These are phyloP conservation scores for Tachysurus vachellii DNA, from an alignment of 2,113 vertebrate species.

Conservation along the genomic window DNA sequence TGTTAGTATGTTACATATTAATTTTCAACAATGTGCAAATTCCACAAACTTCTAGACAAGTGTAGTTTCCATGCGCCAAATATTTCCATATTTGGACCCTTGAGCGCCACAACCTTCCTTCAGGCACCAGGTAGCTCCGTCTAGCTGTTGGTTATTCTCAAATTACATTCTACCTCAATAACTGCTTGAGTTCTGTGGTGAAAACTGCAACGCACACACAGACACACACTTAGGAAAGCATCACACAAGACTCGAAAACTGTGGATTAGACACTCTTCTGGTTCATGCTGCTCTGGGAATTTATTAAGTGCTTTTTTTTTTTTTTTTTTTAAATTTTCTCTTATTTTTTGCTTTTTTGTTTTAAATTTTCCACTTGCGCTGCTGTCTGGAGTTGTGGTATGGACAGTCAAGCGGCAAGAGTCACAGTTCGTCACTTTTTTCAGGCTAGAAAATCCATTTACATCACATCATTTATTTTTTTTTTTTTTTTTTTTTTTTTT, in stretches of 20 bases:
- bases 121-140: background rate
- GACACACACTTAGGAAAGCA: constrained; percentile 56
- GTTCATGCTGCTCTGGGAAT: constrained; percentile 93
- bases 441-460: constrained; percentile 85
- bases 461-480: constrained; percentile 82
- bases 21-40: background rate
- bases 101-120: background rate
- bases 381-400: constrained; percentile 80
- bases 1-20: background rate
- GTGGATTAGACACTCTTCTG: constrained; percentile 79
- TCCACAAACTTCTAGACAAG: background rate
- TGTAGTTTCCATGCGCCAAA: background rate
- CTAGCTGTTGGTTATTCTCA: background rate
- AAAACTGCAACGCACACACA: background rate
- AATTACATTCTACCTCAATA: background rate
- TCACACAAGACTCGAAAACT: constrained; percentile 70
- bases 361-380: constrained; percentile 78
- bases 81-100: background rate
- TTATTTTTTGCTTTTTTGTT: constrained; percentile 56
- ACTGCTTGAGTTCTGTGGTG: background rate
- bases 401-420: constrained; percentile 87
- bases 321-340: constrained; percentile 60
- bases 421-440: constrained; percentile 77
- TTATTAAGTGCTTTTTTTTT: constrained; percentile 78
- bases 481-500: constrained; percentile 58